Evolutionary conservation across 37 sponge, comb jelly and placozoan species (phyloP), one percentile per base, ranked within the genome.

Genomic region (Crambe crambe): DNA sequence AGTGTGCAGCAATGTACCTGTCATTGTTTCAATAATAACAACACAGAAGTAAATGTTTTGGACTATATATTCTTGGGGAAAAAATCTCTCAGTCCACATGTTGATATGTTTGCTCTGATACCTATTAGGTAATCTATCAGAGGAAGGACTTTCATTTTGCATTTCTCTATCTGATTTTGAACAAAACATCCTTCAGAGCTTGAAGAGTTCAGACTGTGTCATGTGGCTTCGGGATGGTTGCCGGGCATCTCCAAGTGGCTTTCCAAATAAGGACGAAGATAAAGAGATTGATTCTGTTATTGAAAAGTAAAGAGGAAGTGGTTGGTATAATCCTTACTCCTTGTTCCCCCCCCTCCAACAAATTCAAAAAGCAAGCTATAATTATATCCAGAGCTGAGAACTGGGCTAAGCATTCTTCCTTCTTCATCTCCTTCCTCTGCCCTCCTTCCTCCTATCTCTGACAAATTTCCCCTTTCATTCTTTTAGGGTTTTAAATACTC

Each of bases 141-240:
- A 18, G 2, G 30, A 20, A 2, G 82, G 88, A 25, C 36, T 34
- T 10, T 39, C 75, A 37, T 76, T 81, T 69, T 76, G 78, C 3
- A 39, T 89, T 8, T 93, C 90, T 54, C 43, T 74, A 5, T 34
- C 73, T 60, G 75, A 86, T n/a, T 86, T 86, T 73, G 61, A 84
- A 21, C 26, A 18, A 42, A 70, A 88, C 51, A 69, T 88, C 54
- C 78, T 84, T 0, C 80, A 79, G 0, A 76, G 58, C 38, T 73
- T 92, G 47, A 84, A 51, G 23, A 36, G 56, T 22, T 73, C 84
- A 42, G 89, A 88, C 57, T 70, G 42, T 40, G 81, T 80, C 43
- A 23, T 80, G 37, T 80, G 71, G 39, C 30, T 71, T 23, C 36
- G 58, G 18, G 32, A 17, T 25, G 8, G 79, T 17, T 40, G 21